Evolutionary conservation across 2,888 invertebrate genomes (phyloP).

Genomic region (Tenodera sinensis): DNA sequence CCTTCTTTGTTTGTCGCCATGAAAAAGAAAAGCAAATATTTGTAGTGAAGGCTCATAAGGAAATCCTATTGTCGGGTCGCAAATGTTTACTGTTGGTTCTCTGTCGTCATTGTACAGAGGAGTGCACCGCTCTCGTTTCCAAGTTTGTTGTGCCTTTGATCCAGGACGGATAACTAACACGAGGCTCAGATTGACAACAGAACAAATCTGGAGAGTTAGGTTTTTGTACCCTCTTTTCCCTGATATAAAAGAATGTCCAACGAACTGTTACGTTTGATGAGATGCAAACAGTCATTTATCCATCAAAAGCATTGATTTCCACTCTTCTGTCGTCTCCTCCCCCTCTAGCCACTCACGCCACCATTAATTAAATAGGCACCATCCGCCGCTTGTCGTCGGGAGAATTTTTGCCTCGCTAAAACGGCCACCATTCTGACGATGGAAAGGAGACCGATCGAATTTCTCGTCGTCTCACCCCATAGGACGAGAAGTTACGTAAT

Average conservation of each 20-base stretch:
- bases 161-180: neutral
- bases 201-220: neutral
- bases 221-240: neutral
- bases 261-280: neutral
- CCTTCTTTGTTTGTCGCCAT: neutral
- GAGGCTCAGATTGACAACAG: neutral
- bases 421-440: neutral
- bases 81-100: neutral
- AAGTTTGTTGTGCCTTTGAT: neutral
- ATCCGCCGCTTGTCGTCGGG: neutral
- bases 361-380: neutral
- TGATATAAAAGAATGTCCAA: neutral
- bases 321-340: neutral
- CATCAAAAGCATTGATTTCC: neutral
- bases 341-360: neutral
- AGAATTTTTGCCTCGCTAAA: neutral
- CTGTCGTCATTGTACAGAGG: neutral
- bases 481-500: neutral
- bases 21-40: neutral
- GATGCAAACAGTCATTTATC: neutral
- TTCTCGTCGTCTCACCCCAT: neutral
- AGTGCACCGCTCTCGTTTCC: neutral
- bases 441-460: neutral
- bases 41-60: constrained; percentile 1
- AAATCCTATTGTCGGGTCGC: neutral